phyloP scores from a whole-genome alignment of 2,888 invertebrate species.

The Papilio gigon region DNA sequence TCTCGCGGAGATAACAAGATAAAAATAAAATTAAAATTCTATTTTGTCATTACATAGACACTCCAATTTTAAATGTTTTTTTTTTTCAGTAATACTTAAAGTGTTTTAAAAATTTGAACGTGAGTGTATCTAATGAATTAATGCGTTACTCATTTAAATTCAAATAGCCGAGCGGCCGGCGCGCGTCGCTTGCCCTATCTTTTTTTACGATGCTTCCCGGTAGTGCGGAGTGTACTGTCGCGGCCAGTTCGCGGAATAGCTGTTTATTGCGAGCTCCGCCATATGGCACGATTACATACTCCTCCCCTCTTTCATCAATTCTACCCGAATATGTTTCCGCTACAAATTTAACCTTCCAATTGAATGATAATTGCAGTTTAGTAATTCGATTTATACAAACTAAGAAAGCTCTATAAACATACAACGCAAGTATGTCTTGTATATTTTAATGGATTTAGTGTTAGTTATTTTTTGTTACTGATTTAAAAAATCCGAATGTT shows the following conservation, averaged over 20 bases:
- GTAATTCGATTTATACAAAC: too few relatives aligned
- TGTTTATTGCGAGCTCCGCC: constrained; percentile 57
- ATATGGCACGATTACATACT: constrained; percentile 48
- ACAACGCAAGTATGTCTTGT: too few relatives aligned
- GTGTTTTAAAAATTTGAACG: too few relatives aligned
- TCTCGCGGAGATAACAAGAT: too few relatives aligned
- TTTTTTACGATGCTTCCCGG: constrained; percentile 57
- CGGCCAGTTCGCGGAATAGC: constrained; percentile 58
- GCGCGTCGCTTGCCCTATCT: constrained; percentile 36
- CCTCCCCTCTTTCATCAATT: constrained; percentile 48
- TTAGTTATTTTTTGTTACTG: too few relatives aligned
- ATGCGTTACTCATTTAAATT: constrained; percentile 43
- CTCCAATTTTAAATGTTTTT: too few relatives aligned
- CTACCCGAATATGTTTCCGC: constrained; percentile 46
- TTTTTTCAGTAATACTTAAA: too few relatives aligned
- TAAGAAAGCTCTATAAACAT: too few relatives aligned
- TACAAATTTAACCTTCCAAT: constrained; percentile 23
- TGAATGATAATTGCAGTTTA: not conserved
- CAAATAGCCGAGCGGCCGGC: constrained; percentile 45
- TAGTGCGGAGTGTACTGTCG: constrained; percentile 49
- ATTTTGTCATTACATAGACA: too few relatives aligned
- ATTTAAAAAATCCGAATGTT: too few relatives aligned
- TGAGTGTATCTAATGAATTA: constrained; percentile 18
- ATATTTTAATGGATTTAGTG: too few relatives aligned
- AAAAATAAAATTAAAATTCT: too few relatives aligned